phyloP scores from a whole-genome alignment of 1,140 invertebrate species.

The Drosophila melanogaster region DNA sequence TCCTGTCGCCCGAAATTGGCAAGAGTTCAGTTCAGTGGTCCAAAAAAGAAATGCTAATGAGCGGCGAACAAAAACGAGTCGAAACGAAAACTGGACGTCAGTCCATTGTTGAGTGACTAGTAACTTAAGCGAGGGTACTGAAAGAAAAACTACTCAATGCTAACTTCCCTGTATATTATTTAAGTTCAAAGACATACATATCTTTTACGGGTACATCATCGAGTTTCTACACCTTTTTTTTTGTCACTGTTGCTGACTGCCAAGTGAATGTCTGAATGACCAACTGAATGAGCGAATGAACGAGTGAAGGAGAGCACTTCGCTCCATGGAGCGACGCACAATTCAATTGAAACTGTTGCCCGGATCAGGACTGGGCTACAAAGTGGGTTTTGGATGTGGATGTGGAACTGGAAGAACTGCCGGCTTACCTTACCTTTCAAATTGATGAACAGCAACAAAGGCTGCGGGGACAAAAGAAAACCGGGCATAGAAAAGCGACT shows the following conservation, averaged over 20 bases:
- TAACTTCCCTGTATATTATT: not conserved
- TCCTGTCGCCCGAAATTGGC: constrained; percentile 47
- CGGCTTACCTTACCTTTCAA: constrained; percentile 77
- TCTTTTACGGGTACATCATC: not conserved
- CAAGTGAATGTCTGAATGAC: constrained; percentile 16
- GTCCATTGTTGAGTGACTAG: constrained; percentile 44
- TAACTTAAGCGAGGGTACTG: constrained; percentile 22
- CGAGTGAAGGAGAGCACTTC: constrained; percentile 24
- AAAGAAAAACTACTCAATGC: not conserved
- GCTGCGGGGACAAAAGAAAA: constrained; percentile 71
- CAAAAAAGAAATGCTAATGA: constrained; percentile 50
- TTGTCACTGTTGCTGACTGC: constrained; percentile 2
- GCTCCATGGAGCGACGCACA: constrained; percentile 44
- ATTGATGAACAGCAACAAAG: constrained; percentile 83
- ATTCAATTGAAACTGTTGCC: constrained; percentile 61
- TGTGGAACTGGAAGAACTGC: constrained; percentile 32
- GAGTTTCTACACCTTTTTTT: not conserved
- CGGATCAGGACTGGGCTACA: constrained; percentile 21
- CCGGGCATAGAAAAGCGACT: constrained; percentile 72
- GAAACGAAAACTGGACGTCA: constrained; percentile 36
- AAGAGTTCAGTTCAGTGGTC: constrained; percentile 33
- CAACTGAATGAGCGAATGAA: constrained; percentile 21
- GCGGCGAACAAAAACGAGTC: constrained; percentile 34
- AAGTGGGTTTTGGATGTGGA: constrained; percentile 11
- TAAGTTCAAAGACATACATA: too few species aligned